These are phyloP conservation scores for Polyommatus icarus DNA, from an alignment of 2,888 invertebrate species.

Conservation along the genomic window DNA sequence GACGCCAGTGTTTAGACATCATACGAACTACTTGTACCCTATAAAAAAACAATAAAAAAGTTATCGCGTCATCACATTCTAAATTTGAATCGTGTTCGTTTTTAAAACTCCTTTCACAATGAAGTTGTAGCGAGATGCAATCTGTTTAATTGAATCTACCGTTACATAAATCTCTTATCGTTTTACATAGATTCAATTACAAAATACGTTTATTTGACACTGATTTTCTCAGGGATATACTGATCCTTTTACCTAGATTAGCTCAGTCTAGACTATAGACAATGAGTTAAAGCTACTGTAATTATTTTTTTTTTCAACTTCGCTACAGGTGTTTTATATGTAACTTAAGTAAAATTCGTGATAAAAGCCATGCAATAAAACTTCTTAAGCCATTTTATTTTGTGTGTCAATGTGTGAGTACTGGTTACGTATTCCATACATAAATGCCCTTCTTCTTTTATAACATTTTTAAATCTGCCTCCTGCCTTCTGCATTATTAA, in stretches of 20 bases:
- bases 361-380: too few relatives aligned
- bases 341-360: too few relatives aligned
- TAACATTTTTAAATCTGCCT: too few relatives aligned
- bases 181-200: not conserved
- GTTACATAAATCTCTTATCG: not conserved
- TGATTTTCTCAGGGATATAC: constrained; percentile 6
- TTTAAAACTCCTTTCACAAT: not conserved
- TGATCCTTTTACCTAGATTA: constrained; percentile 1
- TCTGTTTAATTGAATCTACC: constrained; percentile 4
- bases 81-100: not conserved
- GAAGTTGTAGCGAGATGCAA: constrained; percentile 4
- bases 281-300: not conserved
- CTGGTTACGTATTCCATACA: too few relatives aligned
- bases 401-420: too few relatives aligned
- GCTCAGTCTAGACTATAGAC: not conserved
- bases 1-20: not conserved
- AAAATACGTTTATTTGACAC: not conserved
- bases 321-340: too few relatives aligned
- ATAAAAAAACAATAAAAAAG: not conserved
- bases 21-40: not conserved
- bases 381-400: too few relatives aligned
- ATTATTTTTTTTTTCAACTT: not conserved
- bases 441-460: too few relatives aligned
- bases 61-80: constrained; percentile 1
- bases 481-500: too few relatives aligned